Percentiles rank a stretch among this genome's conserved stretches.
phyloP scores from a whole-genome alignment of 1,140 invertebrate species.

The Protaetia brevitarsis region DNA sequence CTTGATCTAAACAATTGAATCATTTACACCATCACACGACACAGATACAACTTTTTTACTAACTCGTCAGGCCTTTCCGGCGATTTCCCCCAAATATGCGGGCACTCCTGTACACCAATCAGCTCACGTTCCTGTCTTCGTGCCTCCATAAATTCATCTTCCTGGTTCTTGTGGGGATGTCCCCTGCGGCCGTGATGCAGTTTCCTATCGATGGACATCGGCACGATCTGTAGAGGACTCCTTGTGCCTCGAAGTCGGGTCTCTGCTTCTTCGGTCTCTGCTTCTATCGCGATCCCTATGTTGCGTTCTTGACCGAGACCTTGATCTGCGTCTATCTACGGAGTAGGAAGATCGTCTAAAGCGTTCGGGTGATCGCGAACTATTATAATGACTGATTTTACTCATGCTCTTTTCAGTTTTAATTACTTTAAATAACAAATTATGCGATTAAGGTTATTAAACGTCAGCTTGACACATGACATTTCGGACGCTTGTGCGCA shows the following conservation, averaged over 20 bases:
- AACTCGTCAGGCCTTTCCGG: conserved; percentile 60
- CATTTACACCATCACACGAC: conserved; percentile 23
- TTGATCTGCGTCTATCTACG: conserved; percentile 2
- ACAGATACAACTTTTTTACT: conserved; percentile 44
- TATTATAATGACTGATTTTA: background rate
- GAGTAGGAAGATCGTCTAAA: background rate
- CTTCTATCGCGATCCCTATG: background rate
- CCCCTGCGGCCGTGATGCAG: background rate
- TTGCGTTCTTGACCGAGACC: background rate
- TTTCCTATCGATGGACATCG: conserved; percentile 8
- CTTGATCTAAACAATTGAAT: conserved; percentile 49
- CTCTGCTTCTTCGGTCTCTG: background rate
- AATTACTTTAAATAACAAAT: too few relatives aligned
- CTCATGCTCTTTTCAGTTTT: too few relatives aligned
- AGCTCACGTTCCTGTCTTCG: conserved; percentile 67
- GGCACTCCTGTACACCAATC: conserved; percentile 66
- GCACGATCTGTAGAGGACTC: background rate
- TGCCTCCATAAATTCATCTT: conserved; percentile 61
- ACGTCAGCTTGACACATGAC: too few relatives aligned
- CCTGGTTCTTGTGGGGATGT: conserved; percentile 31
- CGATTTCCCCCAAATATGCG: conserved; percentile 70
- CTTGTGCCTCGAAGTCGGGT: background rate
- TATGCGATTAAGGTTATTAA: too few relatives aligned
- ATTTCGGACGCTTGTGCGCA: too few relatives aligned
- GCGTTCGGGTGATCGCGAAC: background rate